A percentile compares a stretch with the other conserved stretches of the same genome.
Evolutionary conservation across 2,888 invertebrate genomes (phyloP).

Genomic region (Blomia tropicalis): DNA sequence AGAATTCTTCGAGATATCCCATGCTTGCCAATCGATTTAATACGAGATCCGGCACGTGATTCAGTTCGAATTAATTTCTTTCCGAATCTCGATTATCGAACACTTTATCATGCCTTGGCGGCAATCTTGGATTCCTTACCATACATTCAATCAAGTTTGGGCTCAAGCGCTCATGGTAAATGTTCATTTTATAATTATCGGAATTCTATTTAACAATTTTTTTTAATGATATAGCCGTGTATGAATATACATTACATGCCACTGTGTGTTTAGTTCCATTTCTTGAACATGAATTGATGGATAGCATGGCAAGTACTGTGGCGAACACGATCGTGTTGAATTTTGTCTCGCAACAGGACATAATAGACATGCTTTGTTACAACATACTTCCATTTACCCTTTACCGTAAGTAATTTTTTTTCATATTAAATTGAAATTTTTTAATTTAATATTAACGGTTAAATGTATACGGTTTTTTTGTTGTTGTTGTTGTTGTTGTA

Average conservation of each 20-base stretch:
- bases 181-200: not conserved
- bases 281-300: conserved; percentile 84
- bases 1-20: conserved; percentile 94
- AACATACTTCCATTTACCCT: conserved; percentile 90
- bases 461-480: not conserved
- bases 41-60: conserved; percentile 71
- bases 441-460: not conserved
- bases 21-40: conserved; percentile 74
- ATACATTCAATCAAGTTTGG: conserved; percentile 25
- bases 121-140: conserved; percentile 21
- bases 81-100: conserved; percentile 30
- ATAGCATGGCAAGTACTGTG: conserved; percentile 80
- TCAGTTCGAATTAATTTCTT: conserved; percentile 59
- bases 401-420: conserved; percentile 23
- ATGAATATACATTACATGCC: conserved; percentile 79
- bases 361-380: conserved; percentile 82
- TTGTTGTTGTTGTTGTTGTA: not conserved
- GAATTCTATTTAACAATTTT: conserved; percentile 1
- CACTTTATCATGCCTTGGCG: conserved; percentile 19
- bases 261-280: conserved; percentile 87
- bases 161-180: not conserved
- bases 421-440: not conserved
- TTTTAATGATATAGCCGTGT: conserved; percentile 53
- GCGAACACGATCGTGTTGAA: conserved; percentile 89
- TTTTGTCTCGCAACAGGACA: conserved; percentile 72